Evolutionary conservation across 2,113 vertebrate species (phyloP), one percentile per base, ranked within the genome.

Genomic region (Cinclus cinclus): DNA sequence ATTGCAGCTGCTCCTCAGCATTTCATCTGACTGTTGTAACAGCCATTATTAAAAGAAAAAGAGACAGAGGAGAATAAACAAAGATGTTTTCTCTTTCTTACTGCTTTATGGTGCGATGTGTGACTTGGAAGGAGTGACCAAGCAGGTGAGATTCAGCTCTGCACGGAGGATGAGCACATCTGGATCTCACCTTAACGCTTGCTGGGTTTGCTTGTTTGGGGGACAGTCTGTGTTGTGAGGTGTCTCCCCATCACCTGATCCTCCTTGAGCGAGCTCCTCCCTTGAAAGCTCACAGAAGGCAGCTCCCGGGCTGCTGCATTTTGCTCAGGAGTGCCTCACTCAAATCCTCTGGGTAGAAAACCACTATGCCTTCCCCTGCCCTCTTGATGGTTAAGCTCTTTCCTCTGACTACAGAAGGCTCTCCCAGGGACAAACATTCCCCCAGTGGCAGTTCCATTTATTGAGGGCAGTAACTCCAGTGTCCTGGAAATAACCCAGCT

Each of bases 121-220:
- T 0, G 1, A 13, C 28, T 20, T 0, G 0, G 17, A 35, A 67
- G 35, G 24, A 44, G 35, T 3, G 25, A 33, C 33, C 1, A 4
- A 49, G 44, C 1, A 0, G n/a, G 9, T 39, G 7, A 2, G 2
- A 14, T 69, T 80, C 41, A 63, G 35, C 47, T 63, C 55, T 30
- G 44, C 21, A 3, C 0, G 1, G 68, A 77, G 33, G 22, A 55
- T 8, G 19, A 91, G 65, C 46, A 55, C 46, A 8, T 18, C 63
- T 65, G 39, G 50, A 62, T 33, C 4, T 63, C 69, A 39, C 27
- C 49, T 53, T 17, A 64, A n/a, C 0, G 4, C n/a, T 37, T 31
- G 22, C 15, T 41, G 46, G 39, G 3, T 27, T 92, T 58, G 18
- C 21, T 80, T 73, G 2, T 71, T 23, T 24, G 31, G 18, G 46